Base-by-base conservation (phyloP, 2,888 invertebrate genomes). In the Hemicrepidius hirtus region DNA sequence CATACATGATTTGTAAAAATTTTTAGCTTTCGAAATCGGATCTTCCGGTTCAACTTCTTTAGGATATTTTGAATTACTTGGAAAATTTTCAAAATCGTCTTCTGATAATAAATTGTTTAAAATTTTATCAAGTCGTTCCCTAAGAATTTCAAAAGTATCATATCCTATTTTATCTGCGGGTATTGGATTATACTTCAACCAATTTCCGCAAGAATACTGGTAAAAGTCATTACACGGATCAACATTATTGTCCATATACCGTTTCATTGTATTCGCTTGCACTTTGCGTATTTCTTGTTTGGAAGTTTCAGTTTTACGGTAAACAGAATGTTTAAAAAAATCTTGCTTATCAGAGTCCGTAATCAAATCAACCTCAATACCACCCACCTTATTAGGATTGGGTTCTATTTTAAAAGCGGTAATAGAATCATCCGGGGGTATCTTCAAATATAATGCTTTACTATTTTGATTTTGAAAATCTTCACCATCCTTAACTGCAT, bases 151-250 rank as follows among this genome's bases (percentile, higher is more conserved):
- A 84, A 97, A 97, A 0, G 95, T 97, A 80, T 96, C 96, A 85
- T 94, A 97, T 3, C 94, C 93, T 4, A 95, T 93, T 86, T 95
- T 94, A 81, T 97, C 97, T 62, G 94, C 92, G 1, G 97, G 97
- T 81, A 97, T 95, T 0, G 95, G 94, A 86, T 97, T 95, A 46
- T 92, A 88, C 60, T 91, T 90, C 35, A 93, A 91, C 96, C 96
- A 97, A 80, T 95, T 95, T 0, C 96, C 96, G 83, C 93, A 96
- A 0, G 96, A 93, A 80, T 92, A 96, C 80, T 94, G 92, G 83
- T 95, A 96, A 83, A 96, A 96, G 83, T 96, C 95, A 3, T 91
- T 88, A 82, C 96, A 96, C 0, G 96, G 95, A 82, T 95, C 91
- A 0, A 90, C 90, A 24, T 87, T 88, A 0, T 84, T 85, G 80